Evolutionary conservation across 2,888 invertebrate genomes (phyloP), one percentile per base, ranked within the genome.

Genomic region (Drosophila cognata): DNA sequence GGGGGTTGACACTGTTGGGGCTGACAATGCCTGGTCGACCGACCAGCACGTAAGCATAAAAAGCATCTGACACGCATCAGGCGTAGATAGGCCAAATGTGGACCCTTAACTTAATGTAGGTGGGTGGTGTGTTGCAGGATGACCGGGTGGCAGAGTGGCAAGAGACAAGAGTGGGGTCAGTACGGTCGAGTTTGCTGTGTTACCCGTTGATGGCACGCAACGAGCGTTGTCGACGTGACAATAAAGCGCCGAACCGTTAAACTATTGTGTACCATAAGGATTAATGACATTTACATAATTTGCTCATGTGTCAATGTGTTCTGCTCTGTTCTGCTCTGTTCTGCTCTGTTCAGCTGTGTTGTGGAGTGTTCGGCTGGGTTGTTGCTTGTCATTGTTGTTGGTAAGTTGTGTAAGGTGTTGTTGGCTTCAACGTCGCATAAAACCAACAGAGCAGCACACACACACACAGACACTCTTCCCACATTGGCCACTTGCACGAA

Each of bases 231-330:
- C 82, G 84, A 86, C 91, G 89, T 89, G 91, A 87, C 90, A 90
- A 89, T 91, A 89, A 90, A 82, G 89, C 91, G 81, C 72, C 79
- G 90, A 82, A 89, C 75, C 89, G 88, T 89, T 90, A 87, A 91
- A 89, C 91, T 91, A 91, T 91, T 89, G 90, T 90, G 86, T 82
- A 89, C 84, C 78, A 83, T 84, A 88, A 83, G 89, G 89, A 89
- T 91, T 89, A 89, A 89, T 91, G 90, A 77, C 90, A 89, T 91
- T 89, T 89, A 90, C 89, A 91, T 91, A 91, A 89, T 89, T 89
- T 84, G 82, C 74, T 71, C 84, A 74, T 80, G 81, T 75, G 81
- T 76, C 70, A 68, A 41, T 59, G 75, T 60, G 31, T 18, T 64
- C 71, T 61, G 46, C 21, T 21, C 18, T 53, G 29, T 11, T 64